These are phyloP conservation scores for Paralinhomoeus sp. DNA, from an alignment of 2,888 invertebrate genomes.

Conservation along the genomic window DNA sequence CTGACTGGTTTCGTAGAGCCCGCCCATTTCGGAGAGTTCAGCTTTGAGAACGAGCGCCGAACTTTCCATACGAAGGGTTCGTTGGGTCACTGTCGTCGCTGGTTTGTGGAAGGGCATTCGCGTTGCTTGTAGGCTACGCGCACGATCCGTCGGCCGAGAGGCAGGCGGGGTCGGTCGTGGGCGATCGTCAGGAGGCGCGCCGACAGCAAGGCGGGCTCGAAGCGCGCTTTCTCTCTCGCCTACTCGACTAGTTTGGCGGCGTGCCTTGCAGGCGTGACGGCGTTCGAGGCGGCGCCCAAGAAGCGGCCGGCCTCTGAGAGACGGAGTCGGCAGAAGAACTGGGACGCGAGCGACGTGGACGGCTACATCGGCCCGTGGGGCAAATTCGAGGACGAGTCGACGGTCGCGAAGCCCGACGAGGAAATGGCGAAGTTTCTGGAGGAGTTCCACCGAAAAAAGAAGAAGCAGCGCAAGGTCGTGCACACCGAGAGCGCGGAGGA, in stretches of 20 bases:
- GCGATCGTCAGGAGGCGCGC: slow-evolving; percentile 44
- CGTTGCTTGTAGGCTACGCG: slow-evolving; percentile 44
- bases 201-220: slow-evolving; percentile 39
- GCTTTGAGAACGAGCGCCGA: slow-evolving; percentile 19
- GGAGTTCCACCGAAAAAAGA: slow-evolving; percentile 66
- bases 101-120: neutral
- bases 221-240: slow-evolving; percentile 27
- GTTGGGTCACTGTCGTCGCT: neutral
- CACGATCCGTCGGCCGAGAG: slow-evolving; percentile 58
- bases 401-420: slow-evolving; percentile 62
- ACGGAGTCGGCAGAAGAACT: slow-evolving; percentile 57
- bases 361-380: slow-evolving; percentile 97
- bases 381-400: slow-evolving; percentile 64
- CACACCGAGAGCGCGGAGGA: slow-evolving; percentile 71
- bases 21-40: slow-evolving; percentile 76
- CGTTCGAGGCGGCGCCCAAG: slow-evolving; percentile 45
- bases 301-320: slow-evolving; percentile 26
- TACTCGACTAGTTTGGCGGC: neutral
- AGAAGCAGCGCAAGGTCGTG: slow-evolving; percentile 42
- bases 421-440: slow-evolving; percentile 81
- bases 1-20: slow-evolving; percentile 79
- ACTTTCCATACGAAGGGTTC: slow-evolving; percentile 18
- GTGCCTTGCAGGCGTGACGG: slow-evolving; percentile 33
- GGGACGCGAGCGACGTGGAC: slow-evolving; percentile 66
- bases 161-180: slow-evolving; percentile 28